phyloP scores from a whole-genome alignment of 2,797 vertebrate genomes.

The Buphagus erythrorhynchus region DNA sequence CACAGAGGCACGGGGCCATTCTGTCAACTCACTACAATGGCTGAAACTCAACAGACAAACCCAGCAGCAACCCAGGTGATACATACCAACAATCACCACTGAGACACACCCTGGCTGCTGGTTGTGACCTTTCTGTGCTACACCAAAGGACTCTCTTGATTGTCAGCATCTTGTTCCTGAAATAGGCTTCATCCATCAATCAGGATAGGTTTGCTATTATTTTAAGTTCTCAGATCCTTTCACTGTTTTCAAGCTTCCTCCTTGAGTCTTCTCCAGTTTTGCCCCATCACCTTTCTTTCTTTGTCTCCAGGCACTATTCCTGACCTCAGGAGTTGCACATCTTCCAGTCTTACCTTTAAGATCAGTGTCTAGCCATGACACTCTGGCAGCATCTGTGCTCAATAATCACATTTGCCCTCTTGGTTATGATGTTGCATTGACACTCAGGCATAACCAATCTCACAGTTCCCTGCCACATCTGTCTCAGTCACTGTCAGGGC shows the following conservation, averaged over 20 bases:
- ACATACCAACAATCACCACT: not conserved
- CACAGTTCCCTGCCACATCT: rapidly evolving
- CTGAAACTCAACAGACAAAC: not conserved
- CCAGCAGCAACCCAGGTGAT: not conserved
- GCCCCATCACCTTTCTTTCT: not conserved
- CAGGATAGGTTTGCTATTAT: not conserved
- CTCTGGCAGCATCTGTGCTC: not conserved
- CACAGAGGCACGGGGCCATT: not conserved
- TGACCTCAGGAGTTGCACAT: not conserved
- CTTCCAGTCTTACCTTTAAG: not conserved
- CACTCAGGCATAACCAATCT: not conserved
- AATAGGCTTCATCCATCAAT: not conserved
- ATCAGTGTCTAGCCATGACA: not conserved
- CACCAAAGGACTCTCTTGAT: not conserved
- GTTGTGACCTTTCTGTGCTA: not conserved
- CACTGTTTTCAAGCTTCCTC: not conserved
- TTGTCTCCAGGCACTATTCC: not conserved
- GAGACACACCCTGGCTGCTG: not conserved
- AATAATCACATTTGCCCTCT: not conserved
- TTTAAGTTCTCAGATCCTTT: not conserved
- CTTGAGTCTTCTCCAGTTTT: not conserved
- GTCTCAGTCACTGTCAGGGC: not conserved
- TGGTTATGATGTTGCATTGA: not conserved
- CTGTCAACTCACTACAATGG: not conserved
- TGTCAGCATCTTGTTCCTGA: not conserved